Evolutionary conservation across 2,797 vertebrate genomes (phyloP).

Genomic region (Sternotherus odoratus): DNA sequence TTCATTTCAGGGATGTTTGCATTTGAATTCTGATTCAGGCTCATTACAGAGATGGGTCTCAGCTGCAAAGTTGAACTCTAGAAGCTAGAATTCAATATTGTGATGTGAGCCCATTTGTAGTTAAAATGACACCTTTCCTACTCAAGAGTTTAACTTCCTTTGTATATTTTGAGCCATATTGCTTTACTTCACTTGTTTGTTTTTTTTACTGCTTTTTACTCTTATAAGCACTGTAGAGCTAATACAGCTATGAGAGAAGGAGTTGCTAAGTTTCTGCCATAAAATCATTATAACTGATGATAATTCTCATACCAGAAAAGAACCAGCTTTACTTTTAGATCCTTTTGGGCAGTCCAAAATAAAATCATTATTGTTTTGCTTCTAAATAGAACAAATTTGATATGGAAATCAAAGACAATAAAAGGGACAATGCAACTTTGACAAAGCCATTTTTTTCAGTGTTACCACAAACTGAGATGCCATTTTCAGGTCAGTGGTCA

Average conservation of each 20-base stretch:
- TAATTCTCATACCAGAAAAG: not conserved
- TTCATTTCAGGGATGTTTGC: not conserved
- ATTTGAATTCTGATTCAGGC: not conserved
- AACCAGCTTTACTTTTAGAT: not conserved
- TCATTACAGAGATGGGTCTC: not conserved
- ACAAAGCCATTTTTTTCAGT: not conserved
- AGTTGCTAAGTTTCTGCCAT: not conserved
- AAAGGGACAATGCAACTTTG: not conserved
- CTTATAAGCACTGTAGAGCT: not conserved
- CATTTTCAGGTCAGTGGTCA: not conserved
- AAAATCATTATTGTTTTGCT: not conserved
- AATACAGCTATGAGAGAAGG: not conserved
- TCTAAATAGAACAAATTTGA: not conserved
- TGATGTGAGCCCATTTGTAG: fast-evolving
- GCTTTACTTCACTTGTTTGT: not conserved
- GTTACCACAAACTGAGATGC: not conserved
- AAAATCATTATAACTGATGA: not conserved
- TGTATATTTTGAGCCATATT: not conserved
- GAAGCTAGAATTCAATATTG: not conserved
- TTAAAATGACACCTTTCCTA: not conserved
- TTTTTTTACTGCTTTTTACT: not conserved
- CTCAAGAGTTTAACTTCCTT: not conserved
- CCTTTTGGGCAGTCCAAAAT: not conserved
- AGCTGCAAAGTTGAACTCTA: not conserved
- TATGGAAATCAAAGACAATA: not conserved